Conservation (phyloP, 2,888 invertebrate species). For the Azorinus chamasolen region DNA sequence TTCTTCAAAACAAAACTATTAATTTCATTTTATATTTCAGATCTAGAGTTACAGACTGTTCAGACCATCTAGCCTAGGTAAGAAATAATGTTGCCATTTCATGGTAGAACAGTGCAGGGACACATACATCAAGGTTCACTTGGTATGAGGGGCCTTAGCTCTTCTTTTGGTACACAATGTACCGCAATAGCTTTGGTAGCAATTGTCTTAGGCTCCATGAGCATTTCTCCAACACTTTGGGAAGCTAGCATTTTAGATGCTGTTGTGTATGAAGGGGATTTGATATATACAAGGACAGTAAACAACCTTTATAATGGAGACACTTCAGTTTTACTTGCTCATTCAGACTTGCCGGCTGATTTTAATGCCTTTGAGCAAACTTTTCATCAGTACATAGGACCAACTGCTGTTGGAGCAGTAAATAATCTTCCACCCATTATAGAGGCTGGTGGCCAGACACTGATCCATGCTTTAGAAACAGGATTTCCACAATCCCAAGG, state of each 20-base stretch:
- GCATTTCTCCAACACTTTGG: too few relatives aligned
- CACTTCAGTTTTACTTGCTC: not conserved
- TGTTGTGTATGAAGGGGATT: slow-evolving; percentile 4
- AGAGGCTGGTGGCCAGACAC: not conserved
- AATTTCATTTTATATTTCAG: too few relatives aligned
- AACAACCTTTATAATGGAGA: not conserved
- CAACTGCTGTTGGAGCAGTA: not conserved
- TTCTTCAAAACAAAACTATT: too few relatives aligned
- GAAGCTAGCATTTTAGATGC: not conserved
- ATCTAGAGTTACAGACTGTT: too few relatives aligned
- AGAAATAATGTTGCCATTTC: too few relatives aligned
- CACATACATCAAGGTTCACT: too few relatives aligned
- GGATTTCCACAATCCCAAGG: not conserved
- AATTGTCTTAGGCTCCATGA: too few relatives aligned
- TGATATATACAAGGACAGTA: not conserved
- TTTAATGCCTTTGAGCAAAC: not conserved
- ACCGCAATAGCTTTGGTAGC: too few relatives aligned
- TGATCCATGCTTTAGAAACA: not conserved
- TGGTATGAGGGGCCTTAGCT: too few relatives aligned
- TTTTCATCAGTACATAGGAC: not conserved
- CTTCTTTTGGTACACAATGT: too few relatives aligned
- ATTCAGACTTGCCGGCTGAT: not conserved
- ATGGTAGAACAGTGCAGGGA: too few relatives aligned
- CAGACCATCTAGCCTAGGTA: too few relatives aligned
- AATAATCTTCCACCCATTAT: not conserved